Conservation (phyloP, 2,797 vertebrate species). For the Pteropus rufus region DNA sequence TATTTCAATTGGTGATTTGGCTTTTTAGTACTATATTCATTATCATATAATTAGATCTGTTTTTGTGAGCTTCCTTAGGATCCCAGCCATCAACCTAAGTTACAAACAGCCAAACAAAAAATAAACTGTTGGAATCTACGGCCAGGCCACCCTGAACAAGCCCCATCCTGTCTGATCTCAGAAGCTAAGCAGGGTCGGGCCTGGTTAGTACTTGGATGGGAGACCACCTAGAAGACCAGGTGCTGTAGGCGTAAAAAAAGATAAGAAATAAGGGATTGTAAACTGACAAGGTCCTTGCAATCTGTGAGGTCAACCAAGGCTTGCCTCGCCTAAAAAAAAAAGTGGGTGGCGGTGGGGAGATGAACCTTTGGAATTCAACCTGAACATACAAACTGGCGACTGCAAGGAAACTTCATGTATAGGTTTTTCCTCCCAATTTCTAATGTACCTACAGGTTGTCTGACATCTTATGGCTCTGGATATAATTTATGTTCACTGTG, state of each 20-base stretch:
- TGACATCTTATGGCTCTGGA: background rate
- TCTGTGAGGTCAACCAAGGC: no score
- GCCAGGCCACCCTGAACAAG: background rate
- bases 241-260: no score
- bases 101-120: background rate
- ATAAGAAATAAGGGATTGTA: no score
- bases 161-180: no score
- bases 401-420: background rate
- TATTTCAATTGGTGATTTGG: background rate
- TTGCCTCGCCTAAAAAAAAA: no score
- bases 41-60: background rate
- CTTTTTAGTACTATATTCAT: background rate
- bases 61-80: background rate
- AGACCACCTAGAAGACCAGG: no score
- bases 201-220: no score
- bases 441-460: background rate
- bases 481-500: background rate
- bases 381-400: background rate
- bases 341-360: rapidly evolving
- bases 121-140: background rate
- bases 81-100: background rate
- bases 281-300: no score
- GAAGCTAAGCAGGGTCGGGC: no score
- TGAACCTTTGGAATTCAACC: background rate
- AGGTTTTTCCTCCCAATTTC: background rate